phyloP scores from a whole-genome alignment of 2,113 vertebrate genomes.

The Aldabrachelys gigantea region DNA sequence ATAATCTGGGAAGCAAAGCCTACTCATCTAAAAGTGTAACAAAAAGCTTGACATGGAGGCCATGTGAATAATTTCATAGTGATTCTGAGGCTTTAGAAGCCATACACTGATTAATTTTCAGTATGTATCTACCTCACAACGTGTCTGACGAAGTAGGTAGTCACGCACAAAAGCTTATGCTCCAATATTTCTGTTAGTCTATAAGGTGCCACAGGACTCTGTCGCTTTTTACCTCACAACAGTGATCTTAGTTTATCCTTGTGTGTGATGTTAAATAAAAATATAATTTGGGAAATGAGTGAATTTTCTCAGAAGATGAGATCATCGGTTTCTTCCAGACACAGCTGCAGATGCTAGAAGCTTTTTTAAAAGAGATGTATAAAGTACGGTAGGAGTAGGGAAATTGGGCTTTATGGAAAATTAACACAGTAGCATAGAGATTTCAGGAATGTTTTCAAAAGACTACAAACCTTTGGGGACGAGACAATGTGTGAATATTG shows the following conservation, averaged over 20 bases:
- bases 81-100: background rate
- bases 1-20: background rate
- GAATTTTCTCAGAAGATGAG: background rate
- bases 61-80: background rate
- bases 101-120: background rate
- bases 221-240: background rate
- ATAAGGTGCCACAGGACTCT: too few relatives aligned
- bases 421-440: background rate
- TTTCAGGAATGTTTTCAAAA: background rate
- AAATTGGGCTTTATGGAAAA: background rate
- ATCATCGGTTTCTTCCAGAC: background rate
- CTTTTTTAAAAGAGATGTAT: background rate
- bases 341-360: background rate
- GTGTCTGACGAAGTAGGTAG: too few relatives aligned
- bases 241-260: background rate
- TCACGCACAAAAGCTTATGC: too few relatives aligned
- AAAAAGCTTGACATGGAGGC: background rate
- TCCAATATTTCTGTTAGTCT: too few relatives aligned
- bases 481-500: background rate
- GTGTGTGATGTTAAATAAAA: background rate
- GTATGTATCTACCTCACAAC: background rate
- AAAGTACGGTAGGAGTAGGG: background rate
- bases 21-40: background rate
- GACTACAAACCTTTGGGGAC: background rate
- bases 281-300: background rate